Evolutionary conservation across 2,888 invertebrate species (phyloP).

Genomic region (Pyrochroa serraticornis): DNA sequence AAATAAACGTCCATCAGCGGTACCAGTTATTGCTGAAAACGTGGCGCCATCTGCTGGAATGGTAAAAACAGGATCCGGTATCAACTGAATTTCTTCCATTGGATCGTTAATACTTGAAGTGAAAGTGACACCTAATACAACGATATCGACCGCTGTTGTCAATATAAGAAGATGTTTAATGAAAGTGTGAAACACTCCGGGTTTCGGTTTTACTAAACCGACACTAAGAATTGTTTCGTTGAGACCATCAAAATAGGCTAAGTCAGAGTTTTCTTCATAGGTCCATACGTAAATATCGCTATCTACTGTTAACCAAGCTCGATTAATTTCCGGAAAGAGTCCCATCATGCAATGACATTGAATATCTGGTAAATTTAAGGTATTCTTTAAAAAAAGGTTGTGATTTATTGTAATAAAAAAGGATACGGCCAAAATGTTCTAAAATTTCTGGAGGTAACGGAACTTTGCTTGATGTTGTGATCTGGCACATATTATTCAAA

Average conservation of each 20-base stretch:
- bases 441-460: slow-evolving; percentile 92
- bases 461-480: slow-evolving; percentile 81
- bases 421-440: slow-evolving; percentile 95
- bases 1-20: slow-evolving; percentile 86
- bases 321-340: slow-evolving; percentile 91
- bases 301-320: slow-evolving; percentile 97
- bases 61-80: slow-evolving; percentile 94
- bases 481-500: slow-evolving; percentile 72
- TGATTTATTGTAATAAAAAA: no score
- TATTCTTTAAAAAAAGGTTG: slow-evolving; percentile 8
- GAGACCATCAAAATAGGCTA: slow-evolving; percentile 95
- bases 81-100: slow-evolving; percentile 82
- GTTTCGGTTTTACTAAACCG: slow-evolving; percentile 86
- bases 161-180: slow-evolving; percentile 90
- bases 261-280: slow-evolving; percentile 92
- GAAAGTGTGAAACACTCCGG: slow-evolving; percentile 86
- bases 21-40: slow-evolving; percentile 82
- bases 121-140: slow-evolving; percentile 79
- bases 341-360: slow-evolving; percentile 98
- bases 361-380: slow-evolving; percentile 69
- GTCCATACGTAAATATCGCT: slow-evolving; percentile 98
- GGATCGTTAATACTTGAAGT: slow-evolving; percentile 60
- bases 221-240: slow-evolving; percentile 94
- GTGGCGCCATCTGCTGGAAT: slow-evolving; percentile 88
- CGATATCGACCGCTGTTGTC: slow-evolving; percentile 94